Evolutionary conservation across 2,797 vertebrate genomes (phyloP), one percentile per base, ranked within the genome.

Genomic region (Melanotaenia boesemani): DNA sequence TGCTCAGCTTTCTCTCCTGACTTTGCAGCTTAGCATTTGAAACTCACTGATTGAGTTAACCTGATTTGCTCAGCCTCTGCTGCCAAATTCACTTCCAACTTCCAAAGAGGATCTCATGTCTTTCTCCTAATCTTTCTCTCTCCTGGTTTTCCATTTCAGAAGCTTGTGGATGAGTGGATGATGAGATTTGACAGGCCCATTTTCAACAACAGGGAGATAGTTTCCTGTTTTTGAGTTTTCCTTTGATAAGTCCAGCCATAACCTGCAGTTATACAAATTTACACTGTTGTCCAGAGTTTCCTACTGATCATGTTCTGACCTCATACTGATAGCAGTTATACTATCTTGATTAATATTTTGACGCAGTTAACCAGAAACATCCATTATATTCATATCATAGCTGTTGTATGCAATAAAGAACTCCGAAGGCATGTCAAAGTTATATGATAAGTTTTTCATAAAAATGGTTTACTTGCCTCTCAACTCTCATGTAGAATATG

Each of bases 41-140:
- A 73, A 86, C 80, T 68, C 79, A 70, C 80, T 89, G 89, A 90
- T 90, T 87, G 82, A 87, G 84, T 77, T 80, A 91, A 89, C 81
- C 77, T 85, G 86, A 89, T 89, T 85, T 89, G 69, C 63, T 26
- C 37, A 70, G 78, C 59, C n/a, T 54, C 67, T 1, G 26, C 82
- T 72, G 75, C 82, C 84, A 87, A 84, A 76, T 80, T 85, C 77
- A 65, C 71, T 81, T 72, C 36, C 67, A 54, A 54, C 41, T 81
- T 88, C 79, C 67, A 85, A 67, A 81, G 71, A 70, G 62, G 57
- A 59, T 44, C 41, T 18, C 16, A 15, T 46, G 22, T 15, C 22
- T 54, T 24, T 26, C 22, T 54, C 22, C 41, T 44, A 16, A 44
- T 54, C 11, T 54, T 6, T 11, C 66, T 44, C n/a, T 48, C 63